Evolutionary conservation across 2,797 vertebrate genomes (phyloP), one percentile per base, ranked within the genome.

Genomic region (Pseudochirops corinnae): DNA sequence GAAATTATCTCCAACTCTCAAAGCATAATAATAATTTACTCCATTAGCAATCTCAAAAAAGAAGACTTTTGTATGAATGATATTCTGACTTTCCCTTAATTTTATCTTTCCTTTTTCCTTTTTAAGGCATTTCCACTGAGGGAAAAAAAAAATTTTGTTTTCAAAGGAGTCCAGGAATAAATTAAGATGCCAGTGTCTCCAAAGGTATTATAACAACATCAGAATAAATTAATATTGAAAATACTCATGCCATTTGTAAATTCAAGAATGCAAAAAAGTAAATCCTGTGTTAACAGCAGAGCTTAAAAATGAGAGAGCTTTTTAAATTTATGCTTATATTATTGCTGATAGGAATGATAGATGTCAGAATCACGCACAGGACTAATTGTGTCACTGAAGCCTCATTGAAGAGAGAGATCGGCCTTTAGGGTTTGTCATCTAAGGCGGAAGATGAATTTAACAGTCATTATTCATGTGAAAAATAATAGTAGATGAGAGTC

Each of bases 361-460:
- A 91, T n/a, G 56, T 1, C 91, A 91, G 21, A 82, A 67, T 67
- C 55, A 53, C 18, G 29, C 13, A 55, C 53, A 57, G 95, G 95
- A 94, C 57, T 9, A 57, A 94, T 93, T 95, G 93, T 93, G 93
- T 94, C 95, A 94, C 93, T 91, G 24, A 94, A 96, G 1, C 50
- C 55, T 90, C 92, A 50, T 96, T 90, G 46, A 91, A 93, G 90
- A 90, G 1, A 96, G 91, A 93, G 90, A 93, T 94, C 53, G 96
- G 50, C 14, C 56, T 26, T 95, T 31, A 18, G 92, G 94, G 46
- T 95, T 74, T 94, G 74, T 55, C 67, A 96, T 96, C 55, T 96
- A 94, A 97, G 92, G 95, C 93, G 58, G 46, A 95, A 95, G 67
- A 50, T 57, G n/a, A 95, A 94, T 95, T 92, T 93, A 94, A 93